These are phyloP conservation scores for Prunella himalayana DNA, from an alignment of 2,113 vertebrate genomes.

Conservation along the genomic window DNA sequence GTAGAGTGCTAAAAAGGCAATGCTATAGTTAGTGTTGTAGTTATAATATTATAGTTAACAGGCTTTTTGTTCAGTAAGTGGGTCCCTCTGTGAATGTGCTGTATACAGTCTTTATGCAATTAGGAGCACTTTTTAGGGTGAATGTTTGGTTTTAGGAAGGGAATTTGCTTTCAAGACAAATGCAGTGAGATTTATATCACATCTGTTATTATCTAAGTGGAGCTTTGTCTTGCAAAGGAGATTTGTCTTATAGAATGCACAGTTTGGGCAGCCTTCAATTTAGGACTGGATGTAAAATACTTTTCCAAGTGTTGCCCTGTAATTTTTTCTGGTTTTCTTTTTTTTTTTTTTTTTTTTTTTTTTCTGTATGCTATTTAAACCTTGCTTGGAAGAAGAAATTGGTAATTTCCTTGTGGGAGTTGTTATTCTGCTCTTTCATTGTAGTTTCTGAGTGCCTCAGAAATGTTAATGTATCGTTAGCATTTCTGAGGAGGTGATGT, in stretches of 20 bases:
- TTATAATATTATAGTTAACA: neutral
- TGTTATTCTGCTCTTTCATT: neutral
- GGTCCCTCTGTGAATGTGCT: neutral
- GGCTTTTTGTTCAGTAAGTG: neutral
- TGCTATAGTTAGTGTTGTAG: neutral
- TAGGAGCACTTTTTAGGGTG: neutral
- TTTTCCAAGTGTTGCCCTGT: neutral
- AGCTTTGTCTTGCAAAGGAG: neutral
- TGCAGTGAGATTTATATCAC: neutral
- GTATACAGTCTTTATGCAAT: neutral
- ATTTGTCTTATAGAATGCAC: neutral
- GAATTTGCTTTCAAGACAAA: constrained; percentile 22
- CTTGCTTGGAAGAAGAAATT: neutral
- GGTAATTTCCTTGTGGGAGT: neutral
- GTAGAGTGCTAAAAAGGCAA: neutral
- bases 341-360: neutral
- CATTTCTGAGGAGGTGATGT: neutral
- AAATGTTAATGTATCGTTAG: neutral
- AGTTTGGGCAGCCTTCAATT: constrained; percentile 14
- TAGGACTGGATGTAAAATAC: neutral
- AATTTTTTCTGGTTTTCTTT: neutral
- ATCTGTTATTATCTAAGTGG: constrained; percentile 17
- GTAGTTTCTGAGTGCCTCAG: neutral
- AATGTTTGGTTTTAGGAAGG: neutral
- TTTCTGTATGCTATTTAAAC: neutral